Base-by-base conservation (phyloP, 2,797 vertebrate genomes). In the Hylomyscus alleni region DNA sequence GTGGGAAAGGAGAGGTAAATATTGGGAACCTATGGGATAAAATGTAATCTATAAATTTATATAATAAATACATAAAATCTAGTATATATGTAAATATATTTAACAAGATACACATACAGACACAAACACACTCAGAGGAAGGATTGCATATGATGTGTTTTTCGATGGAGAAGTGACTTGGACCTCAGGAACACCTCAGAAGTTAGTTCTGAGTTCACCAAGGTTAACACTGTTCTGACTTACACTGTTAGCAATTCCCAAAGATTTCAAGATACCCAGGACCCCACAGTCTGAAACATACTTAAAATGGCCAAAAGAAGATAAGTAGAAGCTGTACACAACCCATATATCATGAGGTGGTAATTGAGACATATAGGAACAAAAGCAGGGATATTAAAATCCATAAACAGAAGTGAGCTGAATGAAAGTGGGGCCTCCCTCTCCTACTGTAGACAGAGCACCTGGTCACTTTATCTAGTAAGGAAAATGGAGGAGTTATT, bases 361-460 rank as follows among this genome's bases (percentile, higher is more conserved):
- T 31, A 6, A 37, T 76, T 10, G 3, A 17, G 14, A n/a, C n/a
- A 75, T n/a, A 0, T 13, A 60, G 80, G 34, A 77, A 24, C 50
- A 67, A 78, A 73, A 78, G 12, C 7, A 54, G 22, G 11, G 22
- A 3, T 15, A 75, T n/a, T 40, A 34, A 73, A 47, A n/a, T 6
- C 1, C 1, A 34, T 13, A 65, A 75, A 29, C 22, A 20, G 11
- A 31, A 34, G 44, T 47, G 26, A 20, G 29, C 44, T 50, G 7
- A 89, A 72, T 2, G 14, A 26, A 4, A 9, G 4, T 40, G 77
- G 31, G 0, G 2, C 3, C n/a, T n/a, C n/a, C 3, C 6, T 6
- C 37, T 34, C 4, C 54, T 14, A 29, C 60, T 7, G 19, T 54
- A 65, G 89, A 29, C 20, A 85, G 62, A 83, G 73, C 17, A 37